These are phyloP conservation scores for Lamellibrachia columna DNA, from an alignment of 2,888 invertebrate genomes.

Conservation along the genomic window DNA sequence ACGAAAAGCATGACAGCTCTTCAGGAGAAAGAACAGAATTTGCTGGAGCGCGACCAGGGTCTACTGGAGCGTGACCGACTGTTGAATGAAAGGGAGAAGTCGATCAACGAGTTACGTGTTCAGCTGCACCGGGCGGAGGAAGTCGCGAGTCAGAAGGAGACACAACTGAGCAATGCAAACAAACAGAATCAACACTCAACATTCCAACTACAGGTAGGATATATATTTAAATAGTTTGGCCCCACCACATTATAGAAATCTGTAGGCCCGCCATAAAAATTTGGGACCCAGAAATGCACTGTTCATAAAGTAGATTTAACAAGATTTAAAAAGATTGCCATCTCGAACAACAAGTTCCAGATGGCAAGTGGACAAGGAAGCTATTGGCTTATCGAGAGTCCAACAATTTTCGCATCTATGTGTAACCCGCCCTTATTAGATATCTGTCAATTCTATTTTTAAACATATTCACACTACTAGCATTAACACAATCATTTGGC, in stretches of 20 bases:
- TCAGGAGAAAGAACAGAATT: slow-evolving; percentile 30
- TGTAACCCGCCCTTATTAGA: too few species aligned
- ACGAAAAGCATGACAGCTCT: neutral
- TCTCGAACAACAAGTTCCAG: too few species aligned
- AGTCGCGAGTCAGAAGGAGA: slow-evolving; percentile 44
- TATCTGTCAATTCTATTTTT: too few species aligned
- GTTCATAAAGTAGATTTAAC: too few species aligned
- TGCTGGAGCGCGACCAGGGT: slow-evolving; percentile 32
- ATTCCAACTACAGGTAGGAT: slow-evolving; percentile 49
- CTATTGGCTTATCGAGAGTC: too few species aligned
- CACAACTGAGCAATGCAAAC: slow-evolving; percentile 51
- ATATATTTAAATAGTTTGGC: too few species aligned
- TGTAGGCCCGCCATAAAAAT: neutral
- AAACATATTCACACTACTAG: neutral
- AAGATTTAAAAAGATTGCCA: too few species aligned
- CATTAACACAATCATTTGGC: too few species aligned
- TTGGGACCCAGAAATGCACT: neutral
- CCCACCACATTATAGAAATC: neutral
- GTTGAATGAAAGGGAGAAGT: slow-evolving; percentile 26
- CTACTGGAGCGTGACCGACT: slow-evolving; percentile 28
- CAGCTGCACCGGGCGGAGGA: slow-evolving; percentile 47
- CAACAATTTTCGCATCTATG: too few species aligned
- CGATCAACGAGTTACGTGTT: slow-evolving; percentile 42
- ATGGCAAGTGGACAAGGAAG: too few species aligned
- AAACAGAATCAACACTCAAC: slow-evolving; percentile 59